Base-by-base conservation (phyloP, 2,797 vertebrate species). In the Cygnus olor region DNA sequence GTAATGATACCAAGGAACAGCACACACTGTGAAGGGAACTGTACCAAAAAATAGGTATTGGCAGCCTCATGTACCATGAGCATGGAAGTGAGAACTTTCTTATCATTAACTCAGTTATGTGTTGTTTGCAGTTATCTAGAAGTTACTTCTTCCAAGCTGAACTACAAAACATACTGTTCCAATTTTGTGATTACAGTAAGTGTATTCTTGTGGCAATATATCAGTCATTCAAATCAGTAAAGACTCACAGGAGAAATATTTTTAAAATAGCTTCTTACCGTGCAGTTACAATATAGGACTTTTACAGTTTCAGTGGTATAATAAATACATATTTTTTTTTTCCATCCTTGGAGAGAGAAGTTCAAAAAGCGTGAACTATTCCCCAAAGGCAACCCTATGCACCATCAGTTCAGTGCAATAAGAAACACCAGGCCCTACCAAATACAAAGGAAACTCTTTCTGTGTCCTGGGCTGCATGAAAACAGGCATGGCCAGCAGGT, bases 281-380 rank as follows among this genome's bases (percentile, higher is more conserved):
- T 56, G 24, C 14, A 64, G 32, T 68, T 64, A 73, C 63, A n/a
- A 27, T 7, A 60, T 19, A 89, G 25, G 9, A 42, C 17, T 57
- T 56, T 40, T 15, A 66, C 1, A 6, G 11, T 54, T 10, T 51
- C 32, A 63, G 18, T 38, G 17, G 18, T 36, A 17, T 42, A 58
- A 44, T 36, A 63, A 72, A 51, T 45, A 42, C 0, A 18, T 44
- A 42, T 10, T 10, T 49, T 7, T 4, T 0, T 0, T 1, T 3
- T 1, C 22, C 19, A 34, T 42, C 5, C 8, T 76, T 42, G 18
- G 21, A 76, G n/a, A 21, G 1, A 60, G 61, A 90, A 80, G 15
- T 51, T 83, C 10, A 34, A 56, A 87, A 49, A 70, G 17, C 27
- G 28, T 63, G 40, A 85, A 12, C 3, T 49, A 12, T 64, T 56